These are phyloP conservation scores for Rotaria macrura DNA, from an alignment of 2,888 invertebrate species.

Conservation along the genomic window DNA sequence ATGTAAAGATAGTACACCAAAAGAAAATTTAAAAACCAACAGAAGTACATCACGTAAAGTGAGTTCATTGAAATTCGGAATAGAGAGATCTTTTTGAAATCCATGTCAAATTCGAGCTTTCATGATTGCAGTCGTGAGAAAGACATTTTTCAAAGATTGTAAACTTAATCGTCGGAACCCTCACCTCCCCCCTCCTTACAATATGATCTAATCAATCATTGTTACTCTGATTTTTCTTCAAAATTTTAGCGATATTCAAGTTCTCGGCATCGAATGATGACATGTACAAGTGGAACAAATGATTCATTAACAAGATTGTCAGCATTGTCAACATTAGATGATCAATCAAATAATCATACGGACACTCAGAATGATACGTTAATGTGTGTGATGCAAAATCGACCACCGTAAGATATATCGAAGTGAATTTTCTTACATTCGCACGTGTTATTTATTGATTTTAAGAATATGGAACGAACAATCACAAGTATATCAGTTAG, in stretches of 20 bases:
- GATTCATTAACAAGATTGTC: constrained; percentile 23
- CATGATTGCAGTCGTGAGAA: too few relatives aligned
- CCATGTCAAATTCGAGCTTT: too few relatives aligned
- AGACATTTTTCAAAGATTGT: too few relatives aligned
- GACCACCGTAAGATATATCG: constrained; percentile 58
- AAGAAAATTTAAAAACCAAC: constrained; percentile 37
- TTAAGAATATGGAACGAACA: constrained; percentile 87
- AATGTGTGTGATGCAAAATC: constrained; percentile 91
- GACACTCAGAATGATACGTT: constrained; percentile 48
- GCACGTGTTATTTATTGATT: too few relatives aligned
- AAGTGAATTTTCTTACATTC: background rate
- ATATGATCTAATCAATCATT: too few relatives aligned
- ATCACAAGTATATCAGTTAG: constrained; percentile 94
- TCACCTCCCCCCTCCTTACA: too few relatives aligned
- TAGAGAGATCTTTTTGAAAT: constrained; percentile 36
- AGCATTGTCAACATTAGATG: constrained; percentile 21
- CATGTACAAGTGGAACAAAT: constrained; percentile 20
- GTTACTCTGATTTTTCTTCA: too few relatives aligned
- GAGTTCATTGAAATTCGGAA: constrained; percentile 40
- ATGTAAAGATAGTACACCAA: constrained; percentile 46
- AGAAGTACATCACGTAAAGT: constrained; percentile 20
- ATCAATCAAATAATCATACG: background rate
- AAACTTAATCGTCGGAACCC: too few relatives aligned
- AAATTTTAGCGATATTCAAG: background rate
- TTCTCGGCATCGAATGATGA: constrained; percentile 20